phyloP scores from a whole-genome alignment of 2,888 invertebrate species.

The Lissocephala sabroskyi region DNA sequence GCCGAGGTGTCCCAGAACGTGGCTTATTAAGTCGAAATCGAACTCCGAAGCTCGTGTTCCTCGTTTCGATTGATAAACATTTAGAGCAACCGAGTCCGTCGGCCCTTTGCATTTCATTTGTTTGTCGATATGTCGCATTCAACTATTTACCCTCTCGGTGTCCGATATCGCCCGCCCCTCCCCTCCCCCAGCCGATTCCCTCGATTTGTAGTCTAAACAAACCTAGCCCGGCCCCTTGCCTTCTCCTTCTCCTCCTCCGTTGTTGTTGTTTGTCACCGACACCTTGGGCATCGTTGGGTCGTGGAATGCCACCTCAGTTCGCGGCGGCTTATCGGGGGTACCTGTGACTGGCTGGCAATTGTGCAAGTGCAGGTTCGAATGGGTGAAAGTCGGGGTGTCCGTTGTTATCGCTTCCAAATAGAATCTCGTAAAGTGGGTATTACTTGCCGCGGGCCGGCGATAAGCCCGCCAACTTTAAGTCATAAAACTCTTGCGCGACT shows the following conservation, averaged over 20 bases:
- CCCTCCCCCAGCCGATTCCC: slow-evolving; percentile 19
- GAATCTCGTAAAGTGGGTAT: too few relatives aligned
- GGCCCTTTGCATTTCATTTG: too few relatives aligned
- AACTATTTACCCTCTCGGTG: slow-evolving; percentile 11
- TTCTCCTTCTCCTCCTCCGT: not conserved
- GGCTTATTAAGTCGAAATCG: slow-evolving; percentile 60
- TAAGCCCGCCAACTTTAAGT: too few relatives aligned
- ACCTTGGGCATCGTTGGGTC: slow-evolving; percentile 5
- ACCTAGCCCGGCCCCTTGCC: slow-evolving; percentile 5
- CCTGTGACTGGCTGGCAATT: not conserved
- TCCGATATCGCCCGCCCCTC: slow-evolving; percentile 14
- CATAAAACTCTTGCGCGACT: too few relatives aligned
- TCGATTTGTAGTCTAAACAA: slow-evolving; percentile 43
- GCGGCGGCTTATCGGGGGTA: not conserved
- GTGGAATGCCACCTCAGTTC: slow-evolving; percentile 18
- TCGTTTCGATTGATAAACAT: slow-evolving; percentile 24
- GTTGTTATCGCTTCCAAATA: too few relatives aligned
- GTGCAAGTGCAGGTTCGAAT: not conserved
- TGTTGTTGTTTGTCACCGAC: slow-evolving; percentile 19
- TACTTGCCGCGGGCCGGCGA: too few relatives aligned
- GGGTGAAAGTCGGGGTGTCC: too few relatives aligned
- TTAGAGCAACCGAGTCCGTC: slow-evolving; percentile 16
- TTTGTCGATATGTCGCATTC: slow-evolving; percentile 5
- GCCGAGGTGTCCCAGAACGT: too few relatives aligned
- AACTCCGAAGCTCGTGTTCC: not conserved